Evolutionary conservation across 2,888 invertebrate species (phyloP).

Genomic region (Epiblema foenella): DNA sequence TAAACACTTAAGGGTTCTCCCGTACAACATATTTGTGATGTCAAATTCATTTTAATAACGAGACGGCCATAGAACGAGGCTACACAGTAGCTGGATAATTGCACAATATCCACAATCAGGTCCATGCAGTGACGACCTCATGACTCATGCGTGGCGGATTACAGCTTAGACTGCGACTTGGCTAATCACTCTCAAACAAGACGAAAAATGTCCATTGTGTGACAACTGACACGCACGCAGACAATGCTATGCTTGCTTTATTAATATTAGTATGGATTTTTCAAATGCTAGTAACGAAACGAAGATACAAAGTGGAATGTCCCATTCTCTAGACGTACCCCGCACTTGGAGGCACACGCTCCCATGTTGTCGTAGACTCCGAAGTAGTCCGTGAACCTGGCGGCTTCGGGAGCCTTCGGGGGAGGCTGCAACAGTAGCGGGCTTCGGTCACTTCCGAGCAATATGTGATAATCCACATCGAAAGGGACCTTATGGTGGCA

Average conservation of each 20-base stretch:
- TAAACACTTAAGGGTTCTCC: too few species aligned
- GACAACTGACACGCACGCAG: neutral
- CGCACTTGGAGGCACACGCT: conserved; percentile 39
- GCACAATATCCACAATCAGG: neutral
- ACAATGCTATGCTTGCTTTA: neutral
- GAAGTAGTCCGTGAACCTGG: conserved; percentile 41
- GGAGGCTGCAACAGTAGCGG: conserved; percentile 39
- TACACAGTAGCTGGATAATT: conserved; percentile 3
- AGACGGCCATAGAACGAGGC: neutral
- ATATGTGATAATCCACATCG: too few species aligned
- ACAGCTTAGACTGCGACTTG: neutral
- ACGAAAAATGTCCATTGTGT: neutral
- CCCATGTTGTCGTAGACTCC: conserved; percentile 42
- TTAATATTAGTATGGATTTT: neutral
- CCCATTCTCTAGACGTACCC: conserved; percentile 33
- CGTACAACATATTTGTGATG: neutral
- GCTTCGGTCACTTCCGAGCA: conserved; percentile 14
- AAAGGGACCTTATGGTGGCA: too few species aligned
- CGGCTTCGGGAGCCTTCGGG: conserved; percentile 13
- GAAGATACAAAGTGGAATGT: neutral
- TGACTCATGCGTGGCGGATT: conserved; percentile 10
- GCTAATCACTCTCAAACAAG: neutral
- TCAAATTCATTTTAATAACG: neutral
- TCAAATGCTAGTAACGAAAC: neutral
- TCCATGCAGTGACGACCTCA: conserved; percentile 1